phyloP scores from a whole-genome alignment of 37 sponge, comb jelly and placozoan species.

The Oscarella lobularis region DNA sequence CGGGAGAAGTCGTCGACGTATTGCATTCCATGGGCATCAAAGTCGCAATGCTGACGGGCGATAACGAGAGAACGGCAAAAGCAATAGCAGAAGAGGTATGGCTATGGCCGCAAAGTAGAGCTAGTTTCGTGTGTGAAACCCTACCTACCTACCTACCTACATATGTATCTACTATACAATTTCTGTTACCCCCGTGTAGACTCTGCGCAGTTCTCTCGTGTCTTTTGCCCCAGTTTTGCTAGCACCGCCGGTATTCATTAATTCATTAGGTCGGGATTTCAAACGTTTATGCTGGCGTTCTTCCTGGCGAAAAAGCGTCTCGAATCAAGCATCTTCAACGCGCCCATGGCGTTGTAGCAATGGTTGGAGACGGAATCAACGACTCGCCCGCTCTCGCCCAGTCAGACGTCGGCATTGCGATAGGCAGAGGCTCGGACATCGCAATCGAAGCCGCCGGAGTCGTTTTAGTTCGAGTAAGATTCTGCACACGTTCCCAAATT shows the following conservation, averaged over 20 bases:
- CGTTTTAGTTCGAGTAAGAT: neutral
- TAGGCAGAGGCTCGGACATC: constrained; percentile 2
- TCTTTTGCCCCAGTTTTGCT: too few species aligned
- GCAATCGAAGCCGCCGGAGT: constrained; percentile 5
- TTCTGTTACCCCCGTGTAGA: too few species aligned
- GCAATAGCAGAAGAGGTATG: neutral
- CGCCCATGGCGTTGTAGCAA: neutral
- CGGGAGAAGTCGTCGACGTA: neutral
- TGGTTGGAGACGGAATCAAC: constrained; percentile 12
- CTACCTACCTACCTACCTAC: too few species aligned
- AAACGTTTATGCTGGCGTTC: neutral
- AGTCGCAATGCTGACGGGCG: neutral
- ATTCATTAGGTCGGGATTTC: neutral
- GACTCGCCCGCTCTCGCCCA: constrained; percentile 3
- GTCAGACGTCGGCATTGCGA: constrained; percentile 2
- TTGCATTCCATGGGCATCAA: neutral
- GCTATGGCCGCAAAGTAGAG: too few species aligned
- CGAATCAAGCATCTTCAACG: neutral
- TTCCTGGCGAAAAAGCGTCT: constrained; percentile 1
- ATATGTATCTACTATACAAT: too few species aligned
- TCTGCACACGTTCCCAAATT: too few species aligned
- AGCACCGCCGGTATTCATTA: too few species aligned
- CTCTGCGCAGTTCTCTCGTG: too few species aligned
- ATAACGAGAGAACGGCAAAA: neutral
- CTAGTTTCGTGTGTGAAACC: too few species aligned